Base-by-base conservation (phyloP, 2,888 invertebrate species). In the Mesoligia furuncula region DNA sequence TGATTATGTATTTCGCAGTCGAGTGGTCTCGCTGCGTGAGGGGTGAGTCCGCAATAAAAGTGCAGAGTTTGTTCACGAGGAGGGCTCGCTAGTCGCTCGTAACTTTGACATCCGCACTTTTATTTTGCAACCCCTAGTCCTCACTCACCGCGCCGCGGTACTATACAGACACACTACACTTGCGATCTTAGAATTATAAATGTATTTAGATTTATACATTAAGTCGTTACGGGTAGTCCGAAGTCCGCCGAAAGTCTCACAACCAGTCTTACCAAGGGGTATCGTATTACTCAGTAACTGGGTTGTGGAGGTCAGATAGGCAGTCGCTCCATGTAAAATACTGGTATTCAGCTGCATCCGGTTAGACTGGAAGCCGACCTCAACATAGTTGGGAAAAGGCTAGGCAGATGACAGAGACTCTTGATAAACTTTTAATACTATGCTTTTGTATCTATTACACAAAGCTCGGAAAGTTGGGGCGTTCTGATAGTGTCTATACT, bases 1-100 rank as follows among this genome's bases (percentile, higher is more conserved):
- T 95, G 94, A 95, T 96, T 95, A 94, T 95, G 90, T 94, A 90
- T 91, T 95, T 95, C 93, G 93, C 93, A 94, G 94, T 94, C 90
- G 95, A 95, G 94, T 93, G 93, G 93, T 91, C 92, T 89, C 89
- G 90, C 88, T 88, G 91, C 87, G 79, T 88, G 91, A 93, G 94
- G 94, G 92, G 93, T 91, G 91, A 75, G 80, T 77, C 86, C 87
- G 93, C 91, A 93, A 94, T 95, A 94, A 94, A 95, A 94, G 93
- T 93, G 92, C 92, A 92, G 90, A 90, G 89, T 89, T 89, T 89
- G 89, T 90, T 91, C 89, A 89, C 87, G 86, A 87, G 90, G 90
- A 79, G 79, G 80, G 80, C 79, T 72, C 15, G 87, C 87, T 92
- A 48, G 39, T 74, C 75, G 87, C 88, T 92, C 90, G 92, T 92